A percentile compares a stretch with the other conserved stretches of the same genome.
These are phyloP conservation scores for Actenoides hombroni DNA, from an alignment of 2,113 vertebrate species.

Conservation along the genomic window DNA sequence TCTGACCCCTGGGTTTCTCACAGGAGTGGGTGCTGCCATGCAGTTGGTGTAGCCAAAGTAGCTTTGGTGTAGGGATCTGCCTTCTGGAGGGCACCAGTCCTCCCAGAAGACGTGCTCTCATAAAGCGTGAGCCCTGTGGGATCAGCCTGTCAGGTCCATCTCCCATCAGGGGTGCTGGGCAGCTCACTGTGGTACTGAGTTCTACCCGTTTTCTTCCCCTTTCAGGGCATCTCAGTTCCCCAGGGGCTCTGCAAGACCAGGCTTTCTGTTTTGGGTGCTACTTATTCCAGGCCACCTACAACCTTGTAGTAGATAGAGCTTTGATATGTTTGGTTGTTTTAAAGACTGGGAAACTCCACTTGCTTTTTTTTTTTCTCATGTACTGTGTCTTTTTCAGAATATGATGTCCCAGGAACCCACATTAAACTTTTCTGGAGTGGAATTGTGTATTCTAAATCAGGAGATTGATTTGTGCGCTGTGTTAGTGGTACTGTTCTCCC, in stretches of 20 bases:
- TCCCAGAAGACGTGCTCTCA: rapidly evolving
- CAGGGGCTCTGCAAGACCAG: neutral
- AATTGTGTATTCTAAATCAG: neutral
- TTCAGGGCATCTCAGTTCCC: neutral
- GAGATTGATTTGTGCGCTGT: rapidly evolving
- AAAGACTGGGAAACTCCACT: neutral
- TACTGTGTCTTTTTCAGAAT: neutral
- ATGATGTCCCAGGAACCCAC: neutral
- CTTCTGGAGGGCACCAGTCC: neutral
- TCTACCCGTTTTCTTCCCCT: neutral
- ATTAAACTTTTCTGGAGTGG: conserved; percentile 36
- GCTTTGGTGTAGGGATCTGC: neutral
- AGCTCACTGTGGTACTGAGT: neutral
- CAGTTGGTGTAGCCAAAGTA: neutral
- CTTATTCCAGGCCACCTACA: neutral
- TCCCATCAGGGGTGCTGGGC: neutral
- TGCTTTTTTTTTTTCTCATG: neutral
- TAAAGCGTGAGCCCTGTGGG: neutral
- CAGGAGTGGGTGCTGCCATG: rapidly evolving
- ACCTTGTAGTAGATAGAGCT: neutral
- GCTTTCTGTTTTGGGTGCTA: neutral
- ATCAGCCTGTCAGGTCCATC: neutral
- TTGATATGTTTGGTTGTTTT: neutral
- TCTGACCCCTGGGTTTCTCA: neutral
- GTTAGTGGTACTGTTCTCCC: neutral